phyloP scores from a whole-genome alignment of 2,797 vertebrate genomes.

The Coilia nasus region DNA sequence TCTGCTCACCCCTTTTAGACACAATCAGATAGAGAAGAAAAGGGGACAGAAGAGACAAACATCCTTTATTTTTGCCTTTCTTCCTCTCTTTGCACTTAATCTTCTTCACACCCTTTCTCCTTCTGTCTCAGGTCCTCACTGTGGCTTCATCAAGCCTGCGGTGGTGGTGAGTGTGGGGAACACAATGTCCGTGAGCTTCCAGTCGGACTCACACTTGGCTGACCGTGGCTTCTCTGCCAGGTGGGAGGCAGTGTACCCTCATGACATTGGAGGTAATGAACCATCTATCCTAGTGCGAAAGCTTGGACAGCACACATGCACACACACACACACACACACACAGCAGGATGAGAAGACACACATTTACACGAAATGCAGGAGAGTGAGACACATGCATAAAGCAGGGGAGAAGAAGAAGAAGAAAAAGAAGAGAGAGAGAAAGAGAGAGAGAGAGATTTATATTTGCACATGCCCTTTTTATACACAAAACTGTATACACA shows the following conservation, averaged over 20 bases:
- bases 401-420: too few species aligned
- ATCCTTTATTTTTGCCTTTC: neutral
- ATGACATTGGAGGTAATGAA: constrained; percentile 75
- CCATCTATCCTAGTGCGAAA: constrained; percentile 31
- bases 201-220: constrained; percentile 67
- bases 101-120: neutral
- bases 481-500: too few species aligned
- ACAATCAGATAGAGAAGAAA: constrained; percentile 24
- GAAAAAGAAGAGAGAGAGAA: too few species aligned
- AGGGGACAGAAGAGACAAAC: neutral
- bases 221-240: constrained; percentile 76
- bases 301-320: constrained; percentile 16
- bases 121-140: constrained; percentile 67
- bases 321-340: constrained; percentile 31
- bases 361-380: neutral
- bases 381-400: too few species aligned
- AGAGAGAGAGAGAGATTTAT: too few species aligned
- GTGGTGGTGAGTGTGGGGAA: constrained; percentile 69
- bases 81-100: neutral
- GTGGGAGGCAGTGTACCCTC: constrained; percentile 78
- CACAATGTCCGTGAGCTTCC: constrained; percentile 2
- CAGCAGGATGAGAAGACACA: neutral
- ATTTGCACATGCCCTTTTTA: neutral
- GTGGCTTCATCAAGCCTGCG: constrained; percentile 73
- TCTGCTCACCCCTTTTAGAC: neutral